phyloP scores from a whole-genome alignment of 2,797 vertebrate genomes.

The Scolopax rusticola region DNA sequence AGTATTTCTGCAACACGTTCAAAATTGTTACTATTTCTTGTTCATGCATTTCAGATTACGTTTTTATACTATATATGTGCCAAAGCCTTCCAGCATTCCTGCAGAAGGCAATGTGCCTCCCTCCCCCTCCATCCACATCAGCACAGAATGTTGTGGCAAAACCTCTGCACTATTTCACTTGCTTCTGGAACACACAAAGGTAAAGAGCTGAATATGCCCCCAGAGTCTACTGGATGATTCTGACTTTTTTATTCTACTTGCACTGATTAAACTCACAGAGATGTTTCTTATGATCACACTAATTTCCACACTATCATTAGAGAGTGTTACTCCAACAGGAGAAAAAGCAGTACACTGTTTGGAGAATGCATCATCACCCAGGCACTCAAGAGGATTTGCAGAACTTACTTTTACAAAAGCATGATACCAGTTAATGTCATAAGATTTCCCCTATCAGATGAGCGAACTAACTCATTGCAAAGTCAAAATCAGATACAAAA shows the following conservation, averaged over 20 bases:
- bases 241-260: background rate
- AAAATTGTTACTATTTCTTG: background rate
- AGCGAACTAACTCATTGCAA: background rate
- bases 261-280: background rate
- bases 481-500: background rate
- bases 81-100: background rate
- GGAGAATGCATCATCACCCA: background rate
- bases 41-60: background rate
- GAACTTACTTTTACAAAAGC: background rate
- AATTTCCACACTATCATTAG: background rate
- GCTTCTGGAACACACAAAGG: background rate
- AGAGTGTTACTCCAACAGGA: background rate
- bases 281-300: background rate
- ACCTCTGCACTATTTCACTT: background rate
- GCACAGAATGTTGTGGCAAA: background rate
- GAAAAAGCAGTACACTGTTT: background rate
- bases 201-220: background rate
- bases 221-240: background rate
- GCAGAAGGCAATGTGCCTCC: background rate
- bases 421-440: background rate
- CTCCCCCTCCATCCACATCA: background rate
- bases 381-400: background rate
- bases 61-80: accelerated
- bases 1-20: background rate
- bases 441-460: background rate